Conservation (phyloP, 2,113 vertebrate species). For the Oxyura jamaicensis region DNA sequence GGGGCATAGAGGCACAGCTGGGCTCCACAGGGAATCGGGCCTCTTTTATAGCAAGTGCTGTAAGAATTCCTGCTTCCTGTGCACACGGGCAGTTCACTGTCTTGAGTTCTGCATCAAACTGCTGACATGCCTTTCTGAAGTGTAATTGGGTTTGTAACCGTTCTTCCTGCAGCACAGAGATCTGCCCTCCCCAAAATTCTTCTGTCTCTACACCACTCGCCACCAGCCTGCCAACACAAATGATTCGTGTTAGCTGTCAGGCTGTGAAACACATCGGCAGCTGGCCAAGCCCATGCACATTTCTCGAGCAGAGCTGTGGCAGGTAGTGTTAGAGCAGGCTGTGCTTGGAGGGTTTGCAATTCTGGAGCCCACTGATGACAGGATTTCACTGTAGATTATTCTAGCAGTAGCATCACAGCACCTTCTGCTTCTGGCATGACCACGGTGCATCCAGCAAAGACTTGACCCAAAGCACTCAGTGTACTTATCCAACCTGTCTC, state of each 20-base stretch:
- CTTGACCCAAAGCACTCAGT: not conserved
- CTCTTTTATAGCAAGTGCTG: not conserved
- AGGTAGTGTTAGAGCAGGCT: not conserved
- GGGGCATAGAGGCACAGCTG: not conserved
- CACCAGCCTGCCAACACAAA: not conserved
- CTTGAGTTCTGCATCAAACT: not conserved
- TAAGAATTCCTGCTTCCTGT: not conserved
- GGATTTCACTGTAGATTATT: not conserved
- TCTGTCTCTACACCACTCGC: not conserved
- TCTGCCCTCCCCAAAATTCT: not conserved
- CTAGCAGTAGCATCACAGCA: not conserved
- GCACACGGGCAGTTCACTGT: not conserved
- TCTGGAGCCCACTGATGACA: not conserved
- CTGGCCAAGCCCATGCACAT: fast-evolving
- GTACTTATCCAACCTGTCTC: not conserved
- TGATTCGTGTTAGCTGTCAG: fast-evolving
- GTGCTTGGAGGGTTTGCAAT: fast-evolving
- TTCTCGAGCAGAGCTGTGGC: not conserved
- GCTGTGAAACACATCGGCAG: not conserved
- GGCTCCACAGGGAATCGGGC: not conserved
- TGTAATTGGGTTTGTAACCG: not conserved
- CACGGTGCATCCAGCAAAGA: not conserved
- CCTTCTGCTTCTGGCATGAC: not conserved
- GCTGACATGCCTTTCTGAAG: not conserved
- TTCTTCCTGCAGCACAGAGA: not conserved